Evolutionary conservation across 2,888 invertebrate species (phyloP).

Genomic region (Archips xylosteana): DNA sequence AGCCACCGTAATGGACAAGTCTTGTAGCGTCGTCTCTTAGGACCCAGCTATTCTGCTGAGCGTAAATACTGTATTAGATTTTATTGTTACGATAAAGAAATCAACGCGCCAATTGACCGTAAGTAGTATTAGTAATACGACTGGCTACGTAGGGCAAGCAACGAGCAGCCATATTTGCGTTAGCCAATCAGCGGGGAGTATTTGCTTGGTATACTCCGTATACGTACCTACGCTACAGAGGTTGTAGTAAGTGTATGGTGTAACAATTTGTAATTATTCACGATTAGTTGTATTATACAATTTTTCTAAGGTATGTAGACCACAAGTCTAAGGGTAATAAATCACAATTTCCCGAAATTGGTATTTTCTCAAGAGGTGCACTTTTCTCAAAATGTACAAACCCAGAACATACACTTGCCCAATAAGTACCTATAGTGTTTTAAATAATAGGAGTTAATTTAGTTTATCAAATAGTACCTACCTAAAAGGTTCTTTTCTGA

Average conservation of each 20-base stretch:
- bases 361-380: too few species aligned
- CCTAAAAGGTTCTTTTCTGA: too few species aligned
- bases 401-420: too few species aligned
- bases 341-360: too few species aligned
- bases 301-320: too few species aligned
- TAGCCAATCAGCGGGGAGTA: constrained; percentile 6
- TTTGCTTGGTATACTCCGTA: neutral
- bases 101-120: constrained; percentile 9
- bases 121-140: neutral
- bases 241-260: neutral
- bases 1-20: constrained; percentile 33
- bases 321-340: too few species aligned
- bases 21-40: constrained; percentile 15
- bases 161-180: constrained; percentile 12
- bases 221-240: neutral
- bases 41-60: neutral
- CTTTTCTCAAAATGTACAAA: too few species aligned
- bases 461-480: too few species aligned
- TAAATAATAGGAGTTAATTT: too few species aligned
- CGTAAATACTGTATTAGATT: constrained; percentile 33
- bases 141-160: neutral
- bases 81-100: constrained; percentile 33
- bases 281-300: too few species aligned
- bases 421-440: too few species aligned
- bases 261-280: too few species aligned